Evolutionary conservation across 1,140 invertebrate species (phyloP).

Genomic region (Ladona fulva): DNA sequence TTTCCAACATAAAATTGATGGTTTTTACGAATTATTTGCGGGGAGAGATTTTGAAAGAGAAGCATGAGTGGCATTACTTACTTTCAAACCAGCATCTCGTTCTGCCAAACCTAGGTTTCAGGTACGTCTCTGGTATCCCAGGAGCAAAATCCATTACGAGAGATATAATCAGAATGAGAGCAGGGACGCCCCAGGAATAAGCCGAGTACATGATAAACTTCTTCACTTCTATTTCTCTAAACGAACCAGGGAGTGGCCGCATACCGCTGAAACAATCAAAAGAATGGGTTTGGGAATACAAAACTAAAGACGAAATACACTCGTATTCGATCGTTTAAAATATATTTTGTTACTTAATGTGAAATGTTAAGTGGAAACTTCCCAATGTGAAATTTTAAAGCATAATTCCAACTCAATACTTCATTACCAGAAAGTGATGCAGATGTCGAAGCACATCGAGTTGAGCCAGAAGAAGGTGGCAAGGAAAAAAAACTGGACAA

Average conservation of each 20-base stretch:
- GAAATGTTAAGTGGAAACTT: no score
- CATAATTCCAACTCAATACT: no score
- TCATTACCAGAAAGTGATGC: constrained; percentile 46
- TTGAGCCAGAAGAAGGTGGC: constrained; percentile 62
- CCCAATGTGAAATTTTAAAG: no score
- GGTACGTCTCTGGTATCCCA: background rate
- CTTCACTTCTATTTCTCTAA: background rate
- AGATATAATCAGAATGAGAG: background rate
- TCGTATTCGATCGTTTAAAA: no score
- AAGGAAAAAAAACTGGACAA: constrained; percentile 38
- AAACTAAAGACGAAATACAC: no score
- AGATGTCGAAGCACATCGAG: constrained; percentile 58
- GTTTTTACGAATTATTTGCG: no score
- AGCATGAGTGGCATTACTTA: background rate
- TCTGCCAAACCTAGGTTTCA: background rate
- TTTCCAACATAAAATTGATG: no score
- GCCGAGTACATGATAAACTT: background rate
- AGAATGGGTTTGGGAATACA: no score
- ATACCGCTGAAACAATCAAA: no score
- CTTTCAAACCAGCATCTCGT: background rate
- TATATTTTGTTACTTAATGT: no score
- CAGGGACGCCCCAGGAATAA: background rate
- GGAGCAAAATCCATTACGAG: background rate
- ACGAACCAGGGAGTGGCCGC: no score
- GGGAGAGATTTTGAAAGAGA: no score